phyloP scores from a whole-genome alignment of 1,140 invertebrate genomes.

The Alviniconcha marisindica region DNA sequence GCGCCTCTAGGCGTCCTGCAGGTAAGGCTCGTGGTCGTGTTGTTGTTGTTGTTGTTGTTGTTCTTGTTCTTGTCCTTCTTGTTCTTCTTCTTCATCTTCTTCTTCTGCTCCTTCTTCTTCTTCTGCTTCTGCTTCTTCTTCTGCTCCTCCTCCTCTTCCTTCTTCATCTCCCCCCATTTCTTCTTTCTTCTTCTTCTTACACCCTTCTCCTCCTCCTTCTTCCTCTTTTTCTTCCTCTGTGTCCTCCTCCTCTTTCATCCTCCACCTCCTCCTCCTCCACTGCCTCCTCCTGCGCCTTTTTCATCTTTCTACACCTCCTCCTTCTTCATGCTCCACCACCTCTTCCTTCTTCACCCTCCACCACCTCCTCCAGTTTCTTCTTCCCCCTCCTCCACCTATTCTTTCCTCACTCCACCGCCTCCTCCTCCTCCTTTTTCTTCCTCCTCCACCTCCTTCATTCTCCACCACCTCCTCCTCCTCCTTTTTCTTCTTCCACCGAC shows the following conservation, averaged over 20 bases:
- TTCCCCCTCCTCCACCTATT: background rate
- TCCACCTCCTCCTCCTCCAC: background rate
- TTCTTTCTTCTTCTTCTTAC: too few species aligned
- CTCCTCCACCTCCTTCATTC: too few species aligned
- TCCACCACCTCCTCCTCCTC: background rate
- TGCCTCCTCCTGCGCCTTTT: background rate
- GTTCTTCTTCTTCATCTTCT: too few species aligned
- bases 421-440: background rate
- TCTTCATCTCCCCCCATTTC: too few species aligned
- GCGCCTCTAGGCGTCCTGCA: slow-evolving; percentile 31
- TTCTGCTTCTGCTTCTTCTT: too few species aligned
- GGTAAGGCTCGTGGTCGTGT: slow-evolving; percentile 10
- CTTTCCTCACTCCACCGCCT: too few species aligned
- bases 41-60: too few species aligned
- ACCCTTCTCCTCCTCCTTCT: background rate
- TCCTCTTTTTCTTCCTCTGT: slow-evolving; percentile 2
- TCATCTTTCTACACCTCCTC: background rate
- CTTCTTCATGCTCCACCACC: background rate
- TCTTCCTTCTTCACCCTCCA: background rate
- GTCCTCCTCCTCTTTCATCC: background rate
- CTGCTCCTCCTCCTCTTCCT: too few species aligned
- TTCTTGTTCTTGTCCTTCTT: too few species aligned
- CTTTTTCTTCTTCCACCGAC: background rate
- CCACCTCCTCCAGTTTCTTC: background rate
- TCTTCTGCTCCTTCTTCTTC: too few species aligned